phyloP scores from a whole-genome alignment of 2,888 invertebrate species.

The Cantharis nigra region DNA sequence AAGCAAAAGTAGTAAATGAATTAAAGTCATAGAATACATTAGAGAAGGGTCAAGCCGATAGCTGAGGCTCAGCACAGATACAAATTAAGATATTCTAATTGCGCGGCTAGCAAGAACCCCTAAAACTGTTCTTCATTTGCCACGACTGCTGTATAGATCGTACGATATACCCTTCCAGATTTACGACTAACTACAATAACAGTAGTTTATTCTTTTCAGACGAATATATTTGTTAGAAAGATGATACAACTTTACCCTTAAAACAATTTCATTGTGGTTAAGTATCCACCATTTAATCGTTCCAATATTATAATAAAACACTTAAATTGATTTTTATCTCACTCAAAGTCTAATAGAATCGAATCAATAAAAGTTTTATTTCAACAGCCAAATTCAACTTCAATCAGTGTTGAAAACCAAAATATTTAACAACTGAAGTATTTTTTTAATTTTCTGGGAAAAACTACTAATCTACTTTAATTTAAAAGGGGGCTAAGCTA shows the following conservation, averaged over 20 bases:
- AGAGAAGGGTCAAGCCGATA: constrained; percentile 55
- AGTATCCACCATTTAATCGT: neutral
- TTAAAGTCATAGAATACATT: constrained; percentile 53
- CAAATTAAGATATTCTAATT: constrained; percentile 77
- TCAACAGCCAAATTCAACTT: neutral
- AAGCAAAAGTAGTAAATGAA: constrained; percentile 42
- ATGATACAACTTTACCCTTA: neutral
- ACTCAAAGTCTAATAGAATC: neutral
- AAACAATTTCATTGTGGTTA: neutral
- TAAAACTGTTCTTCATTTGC: constrained; percentile 41
- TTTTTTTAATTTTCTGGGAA: no score
- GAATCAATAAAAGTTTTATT: neutral
- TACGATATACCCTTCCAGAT: constrained; percentile 40
- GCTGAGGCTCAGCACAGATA: constrained; percentile 62
- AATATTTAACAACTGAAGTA: no score
- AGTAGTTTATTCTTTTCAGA: constrained; percentile 19
- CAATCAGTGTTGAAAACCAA: no score
- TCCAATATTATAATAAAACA: neutral
- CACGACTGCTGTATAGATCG: constrained; percentile 36
- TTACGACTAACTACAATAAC: constrained; percentile 28
- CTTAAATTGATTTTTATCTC: neutral
- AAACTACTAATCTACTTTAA: no score
- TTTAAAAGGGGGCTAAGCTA: no score
- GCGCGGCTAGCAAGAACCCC: constrained; percentile 49
- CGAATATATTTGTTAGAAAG: constrained; percentile 10